Evolutionary conservation across 2,888 invertebrate species (phyloP).

Genomic region (Polydrusus tereticollis): DNA sequence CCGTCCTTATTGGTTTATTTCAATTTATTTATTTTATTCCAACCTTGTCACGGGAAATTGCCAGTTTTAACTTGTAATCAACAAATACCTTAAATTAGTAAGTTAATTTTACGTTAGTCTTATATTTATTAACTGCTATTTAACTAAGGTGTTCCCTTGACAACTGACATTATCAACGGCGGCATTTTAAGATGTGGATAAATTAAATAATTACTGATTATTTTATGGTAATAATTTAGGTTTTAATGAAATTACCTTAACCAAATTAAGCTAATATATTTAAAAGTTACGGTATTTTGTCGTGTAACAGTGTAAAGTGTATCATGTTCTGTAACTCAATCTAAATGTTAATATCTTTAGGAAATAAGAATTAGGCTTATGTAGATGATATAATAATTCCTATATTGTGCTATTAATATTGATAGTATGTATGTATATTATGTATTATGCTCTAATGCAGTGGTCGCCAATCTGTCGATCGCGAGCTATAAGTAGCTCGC

Average conservation of each 20-base stretch:
- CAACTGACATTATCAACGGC: slow-evolving; percentile 20
- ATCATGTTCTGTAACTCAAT: not conserved
- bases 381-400: too few species aligned
- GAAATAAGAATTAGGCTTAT: too few species aligned
- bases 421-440: too few species aligned
- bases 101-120: slow-evolving; percentile 2
- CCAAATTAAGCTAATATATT: not conserved
- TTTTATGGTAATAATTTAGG: not conserved
- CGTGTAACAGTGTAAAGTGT: not conserved
- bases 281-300: not conserved
- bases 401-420: too few species aligned
- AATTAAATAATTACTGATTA: slow-evolving; percentile 21
- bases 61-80: slow-evolving; percentile 1
- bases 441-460: too few species aligned
- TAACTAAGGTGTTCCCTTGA: slow-evolving; percentile 25
- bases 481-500: too few species aligned
- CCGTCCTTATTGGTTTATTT: not conserved
- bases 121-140: slow-evolving; percentile 29
- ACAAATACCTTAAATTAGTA: slow-evolving; percentile 12
- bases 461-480: too few species aligned
- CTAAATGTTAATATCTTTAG: not conserved
- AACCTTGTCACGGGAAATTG: not conserved
- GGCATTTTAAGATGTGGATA: slow-evolving; percentile 8
- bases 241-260: not conserved
- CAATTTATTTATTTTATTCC: not conserved